Evolutionary conservation across 2,888 invertebrate species (phyloP).

Genomic region (Stenodera caucasica): DNA sequence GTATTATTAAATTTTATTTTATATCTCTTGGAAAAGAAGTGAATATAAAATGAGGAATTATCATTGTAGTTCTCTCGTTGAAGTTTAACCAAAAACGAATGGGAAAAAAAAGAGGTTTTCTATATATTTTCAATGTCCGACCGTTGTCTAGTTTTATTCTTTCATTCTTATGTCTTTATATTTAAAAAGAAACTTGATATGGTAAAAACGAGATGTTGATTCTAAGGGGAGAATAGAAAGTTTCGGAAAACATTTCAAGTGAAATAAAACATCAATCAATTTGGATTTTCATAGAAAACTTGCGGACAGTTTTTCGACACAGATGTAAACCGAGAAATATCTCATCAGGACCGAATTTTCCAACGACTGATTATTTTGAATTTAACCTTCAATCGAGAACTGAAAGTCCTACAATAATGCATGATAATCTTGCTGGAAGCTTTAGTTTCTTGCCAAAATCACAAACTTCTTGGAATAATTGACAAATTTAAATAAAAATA

Average conservation of each 20-base stretch:
- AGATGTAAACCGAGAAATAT: too few relatives aligned
- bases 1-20: background rate
- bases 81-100: too few relatives aligned
- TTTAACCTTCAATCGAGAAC: too few relatives aligned
- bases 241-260: background rate
- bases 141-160: background rate
- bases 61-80: background rate
- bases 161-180: background rate
- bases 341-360: too few relatives aligned
- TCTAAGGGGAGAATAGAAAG: conserved; percentile 1
- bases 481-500: too few relatives aligned
- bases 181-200: background rate
- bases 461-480: too few relatives aligned
- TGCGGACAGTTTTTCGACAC: too few relatives aligned
- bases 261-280: background rate
- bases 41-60: background rate
- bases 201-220: conserved; percentile 6
- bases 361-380: too few relatives aligned
- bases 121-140: background rate
- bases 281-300: too few relatives aligned
- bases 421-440: too few relatives aligned
- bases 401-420: too few relatives aligned
- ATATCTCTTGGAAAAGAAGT: background rate
- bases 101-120: background rate
- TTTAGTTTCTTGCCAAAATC: too few relatives aligned